A percentile compares a stretch with the other conserved stretches of the same genome.
These are phyloP conservation scores for Diplazon laetatorius DNA, from an alignment of 2,888 invertebrate genomes.

Conservation along the genomic window DNA sequence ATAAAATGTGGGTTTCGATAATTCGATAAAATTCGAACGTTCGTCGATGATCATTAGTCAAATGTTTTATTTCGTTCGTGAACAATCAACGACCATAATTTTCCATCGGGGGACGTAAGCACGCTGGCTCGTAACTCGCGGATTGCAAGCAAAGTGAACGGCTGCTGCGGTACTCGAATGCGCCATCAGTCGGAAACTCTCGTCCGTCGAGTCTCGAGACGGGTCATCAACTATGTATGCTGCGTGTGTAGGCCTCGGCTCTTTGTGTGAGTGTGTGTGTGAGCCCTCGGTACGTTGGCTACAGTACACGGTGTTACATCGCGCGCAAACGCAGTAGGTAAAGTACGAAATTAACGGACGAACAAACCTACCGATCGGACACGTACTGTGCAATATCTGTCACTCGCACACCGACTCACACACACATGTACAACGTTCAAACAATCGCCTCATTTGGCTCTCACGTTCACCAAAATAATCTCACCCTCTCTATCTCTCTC, in stretches of 20 bases:
- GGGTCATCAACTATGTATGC: slow-evolving; percentile 49
- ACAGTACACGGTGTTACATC: not conserved
- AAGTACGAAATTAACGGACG: too few species aligned
- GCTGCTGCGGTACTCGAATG: slow-evolving; percentile 10
- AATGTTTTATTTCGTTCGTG: not conserved
- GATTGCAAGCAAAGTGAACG: slow-evolving; percentile 32
- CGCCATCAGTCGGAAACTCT: slow-evolving; percentile 13
- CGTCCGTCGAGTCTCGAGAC: slow-evolving; percentile 45
- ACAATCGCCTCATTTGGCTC: slow-evolving; percentile 1
- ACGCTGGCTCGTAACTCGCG: slow-evolving; percentile 25
- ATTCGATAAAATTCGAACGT: not conserved
- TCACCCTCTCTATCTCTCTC: not conserved
- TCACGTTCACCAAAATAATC: not conserved
- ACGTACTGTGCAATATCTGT: not conserved
- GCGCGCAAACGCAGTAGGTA: too few species aligned
- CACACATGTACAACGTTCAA: not conserved
- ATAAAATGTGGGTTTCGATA: too few species aligned
- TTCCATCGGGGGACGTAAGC: slow-evolving; percentile 50
- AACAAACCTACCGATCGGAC: not conserved
- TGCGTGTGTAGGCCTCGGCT: too few species aligned
- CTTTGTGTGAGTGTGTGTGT: slow-evolving; percentile 1
- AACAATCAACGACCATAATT: slow-evolving; percentile 38
- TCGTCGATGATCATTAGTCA: not conserved
- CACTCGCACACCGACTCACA: not conserved
- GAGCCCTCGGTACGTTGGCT: not conserved